These are phyloP conservation scores for Esox lucius DNA, from an alignment of 2,797 vertebrate genomes.

Conservation along the genomic window DNA sequence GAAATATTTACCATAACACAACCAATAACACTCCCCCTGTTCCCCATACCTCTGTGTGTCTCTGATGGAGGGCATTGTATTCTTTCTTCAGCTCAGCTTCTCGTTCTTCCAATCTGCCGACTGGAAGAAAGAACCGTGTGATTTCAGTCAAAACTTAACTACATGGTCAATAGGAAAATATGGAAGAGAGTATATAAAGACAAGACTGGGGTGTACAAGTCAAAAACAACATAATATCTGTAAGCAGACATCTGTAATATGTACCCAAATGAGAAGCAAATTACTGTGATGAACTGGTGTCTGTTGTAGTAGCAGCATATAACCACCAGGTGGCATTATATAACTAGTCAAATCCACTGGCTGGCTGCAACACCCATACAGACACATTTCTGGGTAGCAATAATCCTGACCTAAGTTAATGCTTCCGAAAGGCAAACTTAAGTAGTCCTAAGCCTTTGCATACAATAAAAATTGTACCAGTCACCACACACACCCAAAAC, in stretches of 20 bases:
- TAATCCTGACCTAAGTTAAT: slow-evolving; percentile 1
- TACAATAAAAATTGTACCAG: not conserved
- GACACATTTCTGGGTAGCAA: too few species aligned
- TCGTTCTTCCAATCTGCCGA: slow-evolving; percentile 93
- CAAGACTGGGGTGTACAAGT: not conserved
- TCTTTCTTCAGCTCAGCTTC: slow-evolving; percentile 96
- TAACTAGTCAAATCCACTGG: slow-evolving; percentile 23
- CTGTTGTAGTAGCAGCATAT: slow-evolving; percentile 39
- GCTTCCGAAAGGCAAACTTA: not conserved
- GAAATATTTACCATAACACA: too few species aligned
- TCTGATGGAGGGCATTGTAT: slow-evolving; percentile 91
- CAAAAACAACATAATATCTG: not conserved
- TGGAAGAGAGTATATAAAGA: not conserved
- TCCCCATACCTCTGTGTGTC: slow-evolving; percentile 91
- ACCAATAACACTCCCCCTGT: not conserved
- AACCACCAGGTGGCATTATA: slow-evolving; percentile 62
- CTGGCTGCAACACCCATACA: not conserved
- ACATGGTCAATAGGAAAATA: not conserved
- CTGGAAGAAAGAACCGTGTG: slow-evolving; percentile 67
- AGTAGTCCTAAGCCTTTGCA: not conserved
- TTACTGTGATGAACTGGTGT: not conserved
- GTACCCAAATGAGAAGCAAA: not conserved
- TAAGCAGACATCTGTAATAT: not conserved
- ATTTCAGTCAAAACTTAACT: not conserved
- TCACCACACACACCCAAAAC: not conserved